These are phyloP conservation scores for Oxyruncus cristatus DNA, from an alignment of 2,113 vertebrate genomes.

Conservation along the genomic window DNA sequence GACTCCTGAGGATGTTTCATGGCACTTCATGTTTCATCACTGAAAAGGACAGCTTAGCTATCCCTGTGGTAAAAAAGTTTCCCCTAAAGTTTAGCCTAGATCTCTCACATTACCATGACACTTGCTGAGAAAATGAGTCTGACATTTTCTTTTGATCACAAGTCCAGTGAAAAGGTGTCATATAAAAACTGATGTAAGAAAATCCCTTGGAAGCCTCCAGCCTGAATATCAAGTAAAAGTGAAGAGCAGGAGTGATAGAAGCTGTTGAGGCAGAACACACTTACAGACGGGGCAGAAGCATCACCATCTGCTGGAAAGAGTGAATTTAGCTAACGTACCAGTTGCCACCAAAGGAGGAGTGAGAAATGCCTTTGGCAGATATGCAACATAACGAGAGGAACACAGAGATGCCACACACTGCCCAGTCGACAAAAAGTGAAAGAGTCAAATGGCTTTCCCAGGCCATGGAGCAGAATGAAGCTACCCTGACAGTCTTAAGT, in stretches of 20 bases:
- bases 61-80: background rate
- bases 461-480: background rate
- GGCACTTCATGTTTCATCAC: background rate
- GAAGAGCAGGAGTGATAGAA: slow-evolving; percentile 3
- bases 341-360: slow-evolving; percentile 37
- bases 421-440: background rate
- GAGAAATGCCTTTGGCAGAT: slow-evolving; percentile 49
- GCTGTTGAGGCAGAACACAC: background rate
- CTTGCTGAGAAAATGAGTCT: slow-evolving; percentile 27
- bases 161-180: slow-evolving; percentile 14
- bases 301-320: slow-evolving; percentile 58
- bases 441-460: background rate
- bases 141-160: slow-evolving; percentile 35
- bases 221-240: background rate
- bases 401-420: background rate
- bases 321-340: background rate
- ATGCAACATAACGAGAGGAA: background rate
- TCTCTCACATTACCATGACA: background rate
- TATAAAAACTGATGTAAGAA: slow-evolving; percentile 36
- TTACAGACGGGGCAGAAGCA: background rate
- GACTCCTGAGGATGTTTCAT: background rate
- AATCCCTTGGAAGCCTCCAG: slow-evolving; percentile 50
- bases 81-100: background rate
- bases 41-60: background rate
- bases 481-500: background rate